Percentiles rank a stretch among this genome's conserved stretches.
Evolutionary conservation across 2,113 vertebrate species (phyloP).

Genomic region (Kryptolebias marmoratus): DNA sequence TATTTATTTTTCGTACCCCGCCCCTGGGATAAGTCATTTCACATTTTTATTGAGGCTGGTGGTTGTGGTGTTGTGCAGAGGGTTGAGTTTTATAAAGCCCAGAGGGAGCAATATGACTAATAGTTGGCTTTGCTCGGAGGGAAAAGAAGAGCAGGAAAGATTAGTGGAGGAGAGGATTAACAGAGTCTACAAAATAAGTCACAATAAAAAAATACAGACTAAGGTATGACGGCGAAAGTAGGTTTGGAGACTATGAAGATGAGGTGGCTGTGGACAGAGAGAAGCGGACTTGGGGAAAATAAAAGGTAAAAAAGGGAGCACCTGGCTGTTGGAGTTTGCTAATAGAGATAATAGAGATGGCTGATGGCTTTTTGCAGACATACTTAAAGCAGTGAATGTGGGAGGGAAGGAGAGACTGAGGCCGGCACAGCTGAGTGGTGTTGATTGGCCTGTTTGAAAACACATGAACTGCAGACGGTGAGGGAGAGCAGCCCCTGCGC

Average conservation of each 20-base stretch:
- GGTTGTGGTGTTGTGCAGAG: constrained; percentile 40
- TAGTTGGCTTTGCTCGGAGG: constrained; percentile 53
- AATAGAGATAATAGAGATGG: constrained; percentile 59
- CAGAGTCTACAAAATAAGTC: constrained; percentile 56
- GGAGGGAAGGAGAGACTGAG: constrained; percentile 50
- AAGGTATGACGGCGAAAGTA: constrained; percentile 11
- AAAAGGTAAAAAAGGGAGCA: constrained; percentile 35
- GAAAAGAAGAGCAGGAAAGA: constrained; percentile 54
- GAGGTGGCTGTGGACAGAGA: constrained; percentile 16
- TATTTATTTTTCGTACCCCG: constrained; percentile 30
- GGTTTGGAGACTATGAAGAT: constrained; percentile 28
- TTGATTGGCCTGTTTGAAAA: constrained; percentile 83
- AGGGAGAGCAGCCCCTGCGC: constrained; percentile 51
- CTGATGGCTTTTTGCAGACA: constrained; percentile 69
- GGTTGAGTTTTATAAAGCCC: constrained; percentile 65
- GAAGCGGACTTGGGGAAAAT: constrained; percentile 33
- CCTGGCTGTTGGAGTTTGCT: constrained; percentile 52
- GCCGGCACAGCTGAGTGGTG: constrained; percentile 75
- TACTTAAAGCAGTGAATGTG: constrained; percentile 59
- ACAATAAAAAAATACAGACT: constrained; percentile 39
- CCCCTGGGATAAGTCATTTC: constrained; percentile 62
- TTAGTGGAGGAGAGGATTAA: constrained; percentile 64
- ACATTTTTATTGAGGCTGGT: constrained; percentile 54
- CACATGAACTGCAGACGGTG: constrained; percentile 72
- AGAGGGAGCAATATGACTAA: constrained; percentile 64